These are phyloP conservation scores for Ridgeia piscesae DNA, from an alignment of 1,140 invertebrate genomes.

Conservation along the genomic window DNA sequence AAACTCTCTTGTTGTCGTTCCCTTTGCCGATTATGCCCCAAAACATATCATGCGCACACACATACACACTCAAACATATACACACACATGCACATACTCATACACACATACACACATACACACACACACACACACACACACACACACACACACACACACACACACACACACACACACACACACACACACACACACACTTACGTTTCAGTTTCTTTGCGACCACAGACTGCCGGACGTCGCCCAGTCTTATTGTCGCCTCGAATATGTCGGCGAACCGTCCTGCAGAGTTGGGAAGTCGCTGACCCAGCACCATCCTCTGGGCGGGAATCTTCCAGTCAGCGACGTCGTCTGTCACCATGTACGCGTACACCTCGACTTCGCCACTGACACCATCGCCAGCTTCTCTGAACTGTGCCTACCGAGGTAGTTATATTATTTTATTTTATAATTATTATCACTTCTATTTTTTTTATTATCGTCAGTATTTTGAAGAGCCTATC, in stretches of 20 bases:
- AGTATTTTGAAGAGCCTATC: too few relatives aligned
- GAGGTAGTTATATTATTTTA: too few relatives aligned
- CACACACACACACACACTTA: not conserved
- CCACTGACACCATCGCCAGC: not conserved
- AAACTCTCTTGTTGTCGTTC: too few relatives aligned
- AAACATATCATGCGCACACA: not conserved
- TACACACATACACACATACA: not conserved
- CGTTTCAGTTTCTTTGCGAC: conserved; percentile 8
- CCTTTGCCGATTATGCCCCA: too few relatives aligned
- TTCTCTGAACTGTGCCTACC: too few relatives aligned
- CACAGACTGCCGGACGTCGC: not conserved
- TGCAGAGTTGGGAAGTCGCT: not conserved
- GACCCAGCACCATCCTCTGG: not conserved
- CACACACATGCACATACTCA: not conserved
- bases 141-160: too few relatives aligned
- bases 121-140: too few relatives aligned
- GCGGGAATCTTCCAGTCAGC: not conserved
- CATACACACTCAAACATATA: not conserved
- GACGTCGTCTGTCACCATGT: conserved; percentile 3
- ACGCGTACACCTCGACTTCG: not conserved
- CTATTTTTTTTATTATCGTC: too few relatives aligned
- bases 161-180: too few relatives aligned
- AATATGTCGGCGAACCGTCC: conserved; percentile 13
- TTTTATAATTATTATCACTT: too few relatives aligned
- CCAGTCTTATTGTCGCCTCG: not conserved